Percentiles rank a stretch among this genome's conserved stretches.
These are phyloP conservation scores for Tarsius wallacei DNA, from an alignment of 2,797 vertebrate genomes.

Conservation along the genomic window DNA sequence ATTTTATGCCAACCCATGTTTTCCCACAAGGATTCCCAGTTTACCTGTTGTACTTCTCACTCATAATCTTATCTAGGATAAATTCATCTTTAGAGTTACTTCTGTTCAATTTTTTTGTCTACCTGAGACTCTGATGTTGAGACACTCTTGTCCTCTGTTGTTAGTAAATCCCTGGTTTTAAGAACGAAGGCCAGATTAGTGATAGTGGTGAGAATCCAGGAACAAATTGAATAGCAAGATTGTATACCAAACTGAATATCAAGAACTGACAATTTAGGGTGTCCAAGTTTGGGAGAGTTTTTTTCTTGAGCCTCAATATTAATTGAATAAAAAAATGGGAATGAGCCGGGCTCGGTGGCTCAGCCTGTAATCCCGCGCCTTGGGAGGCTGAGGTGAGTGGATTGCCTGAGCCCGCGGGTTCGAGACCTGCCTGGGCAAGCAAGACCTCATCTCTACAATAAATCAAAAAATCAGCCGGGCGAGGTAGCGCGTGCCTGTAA, in stretches of 20 bases:
- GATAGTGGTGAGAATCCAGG: conserved; percentile 45
- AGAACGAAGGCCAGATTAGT: conserved; percentile 63
- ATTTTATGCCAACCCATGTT: background rate
- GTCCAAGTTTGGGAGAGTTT: conserved; percentile 63
- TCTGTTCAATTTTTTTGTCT: background rate
- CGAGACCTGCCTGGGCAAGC: too few relatives aligned
- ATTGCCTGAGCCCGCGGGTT: too few relatives aligned
- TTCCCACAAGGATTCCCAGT: background rate
- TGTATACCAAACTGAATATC: too few relatives aligned
- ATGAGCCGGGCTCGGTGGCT: too few relatives aligned
- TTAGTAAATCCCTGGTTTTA: conserved; percentile 40
- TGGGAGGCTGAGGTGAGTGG: too few relatives aligned
- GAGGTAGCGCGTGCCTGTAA: too few relatives aligned
- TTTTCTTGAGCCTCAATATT: conserved; percentile 60
- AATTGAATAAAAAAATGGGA: conserved; percentile 72
- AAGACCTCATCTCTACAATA: too few relatives aligned
- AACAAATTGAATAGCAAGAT: conserved; percentile 44
- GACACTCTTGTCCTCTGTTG: conserved; percentile 62
- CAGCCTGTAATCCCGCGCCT: too few relatives aligned
- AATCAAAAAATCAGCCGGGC: too few relatives aligned
- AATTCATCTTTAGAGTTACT: background rate
- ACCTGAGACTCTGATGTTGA: background rate
- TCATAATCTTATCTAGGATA: background rate
- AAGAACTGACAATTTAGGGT: conserved; percentile 9
- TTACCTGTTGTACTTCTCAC: background rate